Evolutionary conservation across 2,888 invertebrate genomes (phyloP).

Genomic region (Parelbella ahira): DNA sequence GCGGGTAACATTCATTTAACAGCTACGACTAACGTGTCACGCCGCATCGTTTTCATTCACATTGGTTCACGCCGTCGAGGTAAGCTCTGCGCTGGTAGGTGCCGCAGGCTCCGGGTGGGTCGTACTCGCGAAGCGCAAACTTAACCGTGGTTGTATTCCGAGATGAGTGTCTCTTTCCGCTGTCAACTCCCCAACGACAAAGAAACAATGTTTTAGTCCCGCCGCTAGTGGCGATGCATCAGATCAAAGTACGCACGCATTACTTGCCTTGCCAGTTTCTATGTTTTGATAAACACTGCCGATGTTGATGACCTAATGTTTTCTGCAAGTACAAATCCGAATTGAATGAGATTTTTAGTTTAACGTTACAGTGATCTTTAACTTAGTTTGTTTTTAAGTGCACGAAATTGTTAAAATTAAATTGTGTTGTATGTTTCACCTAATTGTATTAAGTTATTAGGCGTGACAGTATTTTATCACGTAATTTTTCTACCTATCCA

Average conservation of each 20-base stretch:
- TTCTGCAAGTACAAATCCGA: slow-evolving; percentile 79
- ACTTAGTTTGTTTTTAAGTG: slow-evolving; percentile 76
- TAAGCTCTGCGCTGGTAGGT: slow-evolving; percentile 39
- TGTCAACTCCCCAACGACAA: slow-evolving; percentile 73
- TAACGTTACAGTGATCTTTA: slow-evolving; percentile 76
- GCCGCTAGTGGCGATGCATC: slow-evolving; percentile 44
- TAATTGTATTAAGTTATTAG: slow-evolving; percentile 75
- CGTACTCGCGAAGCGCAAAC: slow-evolving; percentile 51
- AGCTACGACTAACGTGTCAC: slow-evolving; percentile 69
- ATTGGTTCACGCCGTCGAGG: slow-evolving; percentile 32
- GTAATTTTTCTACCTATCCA: slow-evolving; percentile 68
- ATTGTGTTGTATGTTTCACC: slow-evolving; percentile 77
- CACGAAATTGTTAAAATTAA: slow-evolving; percentile 76
- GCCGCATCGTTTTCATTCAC: slow-evolving; percentile 31
- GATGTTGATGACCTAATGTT: slow-evolving; percentile 67
- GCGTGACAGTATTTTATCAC: slow-evolving; percentile 72
- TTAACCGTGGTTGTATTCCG: slow-evolving; percentile 50
- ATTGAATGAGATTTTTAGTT: slow-evolving; percentile 78
- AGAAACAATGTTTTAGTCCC: slow-evolving; percentile 58
- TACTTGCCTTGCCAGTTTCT: slow-evolving; percentile 78
- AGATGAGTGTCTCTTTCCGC: slow-evolving; percentile 51
- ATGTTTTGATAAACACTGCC: slow-evolving; percentile 75
- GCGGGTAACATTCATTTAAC: slow-evolving; percentile 59
- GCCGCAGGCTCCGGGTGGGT: slow-evolving; percentile 44
- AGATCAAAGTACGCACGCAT: slow-evolving; percentile 70